Evolutionary conservation across 2,888 invertebrate genomes (phyloP), one percentile per base, ranked within the genome.

Genomic region (Drosophila mimica): DNA sequence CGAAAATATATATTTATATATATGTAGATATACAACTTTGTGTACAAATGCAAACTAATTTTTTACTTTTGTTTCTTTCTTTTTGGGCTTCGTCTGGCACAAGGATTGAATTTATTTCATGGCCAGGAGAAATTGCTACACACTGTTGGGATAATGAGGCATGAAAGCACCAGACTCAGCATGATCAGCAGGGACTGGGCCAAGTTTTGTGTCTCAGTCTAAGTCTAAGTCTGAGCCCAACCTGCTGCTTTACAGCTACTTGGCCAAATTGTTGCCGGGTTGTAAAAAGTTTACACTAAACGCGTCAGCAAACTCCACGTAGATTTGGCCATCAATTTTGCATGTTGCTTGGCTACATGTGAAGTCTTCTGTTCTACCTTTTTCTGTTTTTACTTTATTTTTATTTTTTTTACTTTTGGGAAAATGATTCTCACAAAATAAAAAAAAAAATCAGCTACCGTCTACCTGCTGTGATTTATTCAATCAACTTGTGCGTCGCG

Each of bases 401-500:
- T 54, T 38, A 51, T 4, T 40, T 51, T 65, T 48, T 66, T 38
- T 73, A 30, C 25, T 57, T 59, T 67, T 62, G 52, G 68, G 62
- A 68, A 48, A 33, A 28, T 25, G 49, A 48, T 52, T 36, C 33
- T 60, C 20, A 13, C 3, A 43, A 46, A 20, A 20, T 20, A 5
- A 40, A 43, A 20, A n/a, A 7, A 25, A 20, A 43, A 15, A n/a
- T 3, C 17, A 28, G 49, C 17, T 46, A 38, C 73, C 70, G 53
- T 74, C 76, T 74, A 88, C 88, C 82, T 83, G 74, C 76, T 86
- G 79, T 86, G 86, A 86, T 86, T 86, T 86, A 86, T 86, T 86
- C 83, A 86, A 88, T 89, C 83, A 88, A 82, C 83, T 82, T 89
- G 73, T 75, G 89, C 82, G 73, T 70, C 86, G 63, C 64, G 56